phyloP scores from a whole-genome alignment of 2,797 vertebrate genomes.

The Pseudomugil gertrudae region DNA sequence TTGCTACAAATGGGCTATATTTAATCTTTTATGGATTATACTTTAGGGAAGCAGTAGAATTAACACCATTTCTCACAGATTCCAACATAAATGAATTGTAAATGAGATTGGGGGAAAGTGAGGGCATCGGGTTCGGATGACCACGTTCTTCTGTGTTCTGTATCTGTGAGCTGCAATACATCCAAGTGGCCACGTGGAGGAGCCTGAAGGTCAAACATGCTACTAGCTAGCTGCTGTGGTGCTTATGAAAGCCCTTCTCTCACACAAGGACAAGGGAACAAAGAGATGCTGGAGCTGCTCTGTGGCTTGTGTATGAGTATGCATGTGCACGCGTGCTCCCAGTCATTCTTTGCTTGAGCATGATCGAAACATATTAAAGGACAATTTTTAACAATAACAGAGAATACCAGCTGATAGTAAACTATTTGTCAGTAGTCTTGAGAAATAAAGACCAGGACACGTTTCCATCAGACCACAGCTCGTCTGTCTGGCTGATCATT shows the following conservation, averaged over 20 bases:
- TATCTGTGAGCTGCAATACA: slow-evolving; percentile 53
- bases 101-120: slow-evolving; percentile 12
- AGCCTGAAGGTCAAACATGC: slow-evolving; percentile 79
- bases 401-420: slow-evolving; percentile 64
- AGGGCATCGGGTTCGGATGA: slow-evolving; percentile 21
- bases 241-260: slow-evolving; percentile 77
- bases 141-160: slow-evolving; percentile 11
- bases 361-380: slow-evolving; percentile 58
- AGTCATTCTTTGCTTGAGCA: slow-evolving; percentile 49
- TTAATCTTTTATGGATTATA: not conserved
- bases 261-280: slow-evolving; percentile 80
- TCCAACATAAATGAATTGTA: not conserved
- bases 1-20: not conserved
- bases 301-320: slow-evolving; percentile 29
- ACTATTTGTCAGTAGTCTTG: slow-evolving; percentile 43
- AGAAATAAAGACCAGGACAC: slow-evolving; percentile 53
- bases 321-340: slow-evolving; percentile 9
- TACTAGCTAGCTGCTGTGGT: slow-evolving; percentile 69
- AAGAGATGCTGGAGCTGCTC: slow-evolving; percentile 76
- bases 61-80: not conserved
- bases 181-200: slow-evolving; percentile 66
- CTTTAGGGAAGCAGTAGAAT: not conserved
- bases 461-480: slow-evolving; percentile 39
- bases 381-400: slow-evolving; percentile 66
- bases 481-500: slow-evolving; percentile 16